These are phyloP conservation scores for Drosophila kohkoa DNA, from an alignment of 1,140 invertebrate species.

Conservation along the genomic window DNA sequence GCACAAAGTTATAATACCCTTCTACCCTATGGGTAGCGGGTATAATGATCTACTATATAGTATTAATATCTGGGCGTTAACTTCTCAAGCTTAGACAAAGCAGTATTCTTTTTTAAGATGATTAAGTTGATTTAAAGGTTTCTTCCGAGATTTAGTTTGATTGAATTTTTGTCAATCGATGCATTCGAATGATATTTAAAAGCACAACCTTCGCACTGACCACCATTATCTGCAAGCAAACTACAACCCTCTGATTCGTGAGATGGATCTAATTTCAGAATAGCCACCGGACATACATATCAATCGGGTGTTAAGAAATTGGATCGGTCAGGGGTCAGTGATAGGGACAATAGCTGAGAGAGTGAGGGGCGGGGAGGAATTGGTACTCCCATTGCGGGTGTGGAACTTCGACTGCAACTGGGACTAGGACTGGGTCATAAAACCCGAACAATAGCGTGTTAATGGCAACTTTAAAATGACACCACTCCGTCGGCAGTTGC, in stretches of 20 bases:
- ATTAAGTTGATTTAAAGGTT: too few species aligned
- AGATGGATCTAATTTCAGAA: conserved; percentile 36
- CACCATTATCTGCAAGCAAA: conserved; percentile 12
- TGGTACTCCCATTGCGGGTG: neutral
- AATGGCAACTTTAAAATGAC: conserved; percentile 82
- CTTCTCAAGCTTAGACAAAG: too few species aligned
- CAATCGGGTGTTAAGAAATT: conserved; percentile 70
- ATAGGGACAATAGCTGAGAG: neutral
- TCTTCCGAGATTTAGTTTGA: neutral
- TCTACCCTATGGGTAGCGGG: too few species aligned
- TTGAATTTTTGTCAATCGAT: neutral
- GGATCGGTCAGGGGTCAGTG: conserved; percentile 36
- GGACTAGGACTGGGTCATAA: conserved; percentile 39
- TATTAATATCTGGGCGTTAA: too few species aligned
- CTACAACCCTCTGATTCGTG: conserved; percentile 2
- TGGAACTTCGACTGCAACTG: neutral
- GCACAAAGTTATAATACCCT: too few species aligned
- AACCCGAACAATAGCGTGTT: conserved; percentile 77
- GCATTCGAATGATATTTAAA: conserved; percentile 5
- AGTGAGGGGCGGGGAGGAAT: neutral
- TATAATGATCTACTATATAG: too few species aligned
- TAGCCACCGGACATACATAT: conserved; percentile 62
- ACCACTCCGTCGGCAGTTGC: conserved; percentile 44
- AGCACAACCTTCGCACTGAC: conserved; percentile 6
- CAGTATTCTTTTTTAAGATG: too few species aligned